Base-by-base conservation (phyloP, 2,888 invertebrate species). In the Andrena minutula region DNA sequence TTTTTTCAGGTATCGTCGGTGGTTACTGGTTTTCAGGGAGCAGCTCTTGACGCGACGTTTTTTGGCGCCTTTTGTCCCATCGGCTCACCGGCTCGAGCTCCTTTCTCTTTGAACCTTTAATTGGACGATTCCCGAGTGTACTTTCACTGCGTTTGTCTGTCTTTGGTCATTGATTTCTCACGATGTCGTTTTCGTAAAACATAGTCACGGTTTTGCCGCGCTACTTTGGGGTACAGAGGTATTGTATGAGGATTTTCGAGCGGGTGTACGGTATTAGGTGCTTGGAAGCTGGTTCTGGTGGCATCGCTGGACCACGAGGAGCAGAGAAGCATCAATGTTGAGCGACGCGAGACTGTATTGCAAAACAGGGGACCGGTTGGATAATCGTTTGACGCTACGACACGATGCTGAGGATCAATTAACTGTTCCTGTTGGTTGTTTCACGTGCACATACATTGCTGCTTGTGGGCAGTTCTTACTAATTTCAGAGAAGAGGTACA, bases 121-220 rank as follows among this genome's bases (percentile, higher is more conserved):
- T 47, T 30, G 65, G 30, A 23, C 12, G 49, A 64, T 28, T 7
- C 49, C 23, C 53, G 16, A 10, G 41, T 28, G 71, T 49, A 81
- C 81, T 73, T 81, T 76, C 82, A 82, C 82, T 41, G 72, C 61
- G 20, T 12, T 47, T 79, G 81, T 81, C 80, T 60, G 56, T 26
- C 32, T 63, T 71, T 63, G 58, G 10, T 20, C 53, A n/a, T 20
- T 12, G 51, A 56, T 56, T 63, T 53, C 30, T 51, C 30, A 16
- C 61, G 23, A 49, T 30, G 32, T 8, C 10, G 26, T 66, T 66
- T 66, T 78, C 65, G 5, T 2, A 10, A n/a, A 77, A 58, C 69
- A 35, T 23, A 12, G 53, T 76, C 41, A 41, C 41, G 41, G 41
- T 69, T 49, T 7, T 10, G 30, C 20, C 12, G 20, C 20, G 26